Evolutionary conservation across 1,140 invertebrate genomes (phyloP).

Genomic region (Trachymyrmex cornetzi): DNA sequence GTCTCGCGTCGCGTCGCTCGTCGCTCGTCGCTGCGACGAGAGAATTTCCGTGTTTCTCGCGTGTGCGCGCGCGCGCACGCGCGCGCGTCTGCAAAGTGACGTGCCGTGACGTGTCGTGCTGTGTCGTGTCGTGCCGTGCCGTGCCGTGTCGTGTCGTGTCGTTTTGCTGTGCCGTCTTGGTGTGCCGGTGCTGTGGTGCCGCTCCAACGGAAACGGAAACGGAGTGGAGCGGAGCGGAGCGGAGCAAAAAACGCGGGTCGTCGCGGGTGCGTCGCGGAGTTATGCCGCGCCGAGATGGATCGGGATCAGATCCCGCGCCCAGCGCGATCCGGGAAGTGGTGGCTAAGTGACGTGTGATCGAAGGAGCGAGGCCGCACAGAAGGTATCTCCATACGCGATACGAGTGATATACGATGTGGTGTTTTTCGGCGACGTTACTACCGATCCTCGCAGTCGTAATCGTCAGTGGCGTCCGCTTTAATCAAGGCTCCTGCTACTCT

Average conservation of each 20-base stretch:
- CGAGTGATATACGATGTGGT: conserved; percentile 82
- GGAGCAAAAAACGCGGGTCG: neutral
- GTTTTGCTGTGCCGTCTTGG: neutral
- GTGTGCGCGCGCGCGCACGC: too few species aligned
- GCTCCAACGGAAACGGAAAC: neutral
- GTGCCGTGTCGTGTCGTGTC: neutral
- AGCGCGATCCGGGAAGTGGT: conserved; percentile 66
- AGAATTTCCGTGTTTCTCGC: neutral
- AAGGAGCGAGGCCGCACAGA: conserved; percentile 44
- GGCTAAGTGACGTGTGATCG: conserved; percentile 81
- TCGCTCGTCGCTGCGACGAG: neutral
- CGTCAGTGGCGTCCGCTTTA: conserved; percentile 78
- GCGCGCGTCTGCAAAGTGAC: neutral
- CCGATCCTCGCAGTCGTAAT: conserved; percentile 72
- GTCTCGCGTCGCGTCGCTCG: too few species aligned
- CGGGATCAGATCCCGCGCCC: conserved; percentile 62
- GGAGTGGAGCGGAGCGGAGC: neutral
- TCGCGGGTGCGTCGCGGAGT: conserved; percentile 33
- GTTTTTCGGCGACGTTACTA: conserved; percentile 77
- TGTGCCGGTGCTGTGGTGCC: neutral
- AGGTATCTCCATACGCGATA: conserved; percentile 71
- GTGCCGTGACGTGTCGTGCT: neutral
- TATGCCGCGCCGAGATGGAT: conserved; percentile 48
- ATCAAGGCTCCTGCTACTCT: conserved; percentile 60
- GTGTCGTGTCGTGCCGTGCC: neutral